A percentile compares a stretch with the other conserved stretches of the same genome.
Evolutionary conservation across 2,888 invertebrate genomes (phyloP).

Genomic region (Microctonus hyperodae): DNA sequence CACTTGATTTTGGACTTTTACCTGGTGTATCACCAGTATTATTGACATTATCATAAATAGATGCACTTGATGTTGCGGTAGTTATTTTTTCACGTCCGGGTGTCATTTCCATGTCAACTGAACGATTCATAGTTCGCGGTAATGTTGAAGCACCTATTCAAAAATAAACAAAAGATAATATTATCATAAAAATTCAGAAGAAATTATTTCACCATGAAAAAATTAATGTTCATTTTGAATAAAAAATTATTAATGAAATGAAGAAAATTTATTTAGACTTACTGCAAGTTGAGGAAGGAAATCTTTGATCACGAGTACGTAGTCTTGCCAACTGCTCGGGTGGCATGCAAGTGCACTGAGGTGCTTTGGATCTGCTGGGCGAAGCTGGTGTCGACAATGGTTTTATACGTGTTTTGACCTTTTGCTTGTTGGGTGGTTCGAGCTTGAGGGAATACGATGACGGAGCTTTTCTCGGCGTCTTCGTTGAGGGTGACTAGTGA

Average conservation of each 20-base stretch:
- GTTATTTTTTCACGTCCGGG: slow-evolving; percentile 73
- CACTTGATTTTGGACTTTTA: slow-evolving; percentile 48
- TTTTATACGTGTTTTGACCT: slow-evolving; percentile 87
- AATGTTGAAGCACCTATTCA: slow-evolving; percentile 80
- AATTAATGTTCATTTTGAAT: too few species aligned
- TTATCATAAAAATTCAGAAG: neutral
- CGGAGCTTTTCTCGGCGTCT: slow-evolving; percentile 96
- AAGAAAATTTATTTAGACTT: neutral
- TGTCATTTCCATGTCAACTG: slow-evolving; percentile 73
- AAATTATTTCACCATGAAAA: neutral
- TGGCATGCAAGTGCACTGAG: slow-evolving; percentile 95
- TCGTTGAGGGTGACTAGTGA: slow-evolving; percentile 92
- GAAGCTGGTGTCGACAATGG: slow-evolving; percentile 93
- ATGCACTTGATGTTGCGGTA: slow-evolving; percentile 87
- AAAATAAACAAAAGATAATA: neutral
- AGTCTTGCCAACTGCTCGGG: slow-evolving; percentile 90
- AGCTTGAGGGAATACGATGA: slow-evolving; percentile 92
- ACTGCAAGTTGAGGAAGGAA: slow-evolving; percentile 50
- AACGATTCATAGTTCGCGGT: slow-evolving; percentile 76
- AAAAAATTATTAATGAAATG: neutral
- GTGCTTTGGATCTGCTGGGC: slow-evolving; percentile 86
- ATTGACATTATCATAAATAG: slow-evolving; percentile 84
- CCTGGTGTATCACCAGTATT: slow-evolving; percentile 52
- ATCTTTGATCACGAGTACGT: slow-evolving; percentile 83
- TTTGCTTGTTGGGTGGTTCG: slow-evolving; percentile 86